Base-by-base conservation (phyloP, 1,140 invertebrate species). In the Drosophila sproati region DNA sequence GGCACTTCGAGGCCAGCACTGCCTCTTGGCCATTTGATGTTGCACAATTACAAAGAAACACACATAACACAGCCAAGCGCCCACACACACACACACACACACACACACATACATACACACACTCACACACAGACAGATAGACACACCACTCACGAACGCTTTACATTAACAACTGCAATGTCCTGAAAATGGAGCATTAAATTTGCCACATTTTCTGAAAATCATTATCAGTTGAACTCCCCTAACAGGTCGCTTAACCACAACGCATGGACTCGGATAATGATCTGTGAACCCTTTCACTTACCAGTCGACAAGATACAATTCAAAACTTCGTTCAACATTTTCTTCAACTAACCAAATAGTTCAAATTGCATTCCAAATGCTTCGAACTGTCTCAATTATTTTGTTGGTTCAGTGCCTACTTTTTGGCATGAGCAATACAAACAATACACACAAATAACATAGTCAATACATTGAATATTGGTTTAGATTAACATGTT, bases 161-260 rank as follows among this genome's bases (percentile, higher is more conserved):
- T 69, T 85, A 78, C 79, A 86, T 87, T 87, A 86, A 85, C 87
- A 76, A 78, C 78, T 76, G 66, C 75, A 81, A 71, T 82, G 61
- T 61, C 50, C 73, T 74, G 74, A 73, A 60, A 80, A 43, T 62
- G 48, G 52, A 62, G 28, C 37, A 51, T 43, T 70, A 56, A 52
- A 63, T 32, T 74, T 57, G 51, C 35, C 57, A 61, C 50, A 69
- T 35, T 69, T 74, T 56, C 66, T 28, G 31, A 48, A 57, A 70
- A 56, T 51, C 51, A 70, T 48, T 56, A 57, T 8, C 8, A 10
- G 3, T 35, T 4, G 3, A 12, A 50, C 8, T 6, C 4, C 12
- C 2, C 5, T 35, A 5, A 10, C 12, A 34, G 39, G 39, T 43
- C 39, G 4, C n/a, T 43, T n/a, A 43, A n/a, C 10, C 39, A 39